phyloP scores from a whole-genome alignment of 2,113 vertebrate genomes.

The Elephantulus edwardii region DNA sequence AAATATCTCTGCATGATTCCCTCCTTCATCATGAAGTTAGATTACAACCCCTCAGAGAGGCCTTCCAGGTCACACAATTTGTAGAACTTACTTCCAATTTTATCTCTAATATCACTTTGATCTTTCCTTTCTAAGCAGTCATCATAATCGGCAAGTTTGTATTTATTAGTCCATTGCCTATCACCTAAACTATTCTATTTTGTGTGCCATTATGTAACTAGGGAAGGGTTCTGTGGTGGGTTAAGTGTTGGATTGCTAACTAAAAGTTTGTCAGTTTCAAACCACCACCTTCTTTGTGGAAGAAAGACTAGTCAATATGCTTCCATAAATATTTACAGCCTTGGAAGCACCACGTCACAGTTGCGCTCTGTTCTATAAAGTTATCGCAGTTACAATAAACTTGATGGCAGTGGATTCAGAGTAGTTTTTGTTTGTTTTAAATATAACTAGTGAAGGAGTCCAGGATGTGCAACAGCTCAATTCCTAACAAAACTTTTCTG shows the following conservation, averaged over 20 bases:
- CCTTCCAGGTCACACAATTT: not conserved
- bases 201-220: too few relatives aligned
- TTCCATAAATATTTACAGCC: not conserved
- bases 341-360: not conserved
- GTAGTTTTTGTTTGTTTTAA: too few relatives aligned
- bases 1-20: accelerated
- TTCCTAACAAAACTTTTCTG: too few relatives aligned
- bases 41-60: not conserved
- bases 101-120: not conserved
- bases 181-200: not conserved
- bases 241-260: not conserved
- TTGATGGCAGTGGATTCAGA: too few relatives aligned
- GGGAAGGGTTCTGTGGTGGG: too few relatives aligned
- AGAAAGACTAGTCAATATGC: not conserved
- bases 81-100: not conserved
- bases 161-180: not conserved
- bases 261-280: not conserved
- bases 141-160: not conserved
- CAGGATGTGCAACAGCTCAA: too few relatives aligned
- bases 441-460: too few relatives aligned
- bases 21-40: not conserved
- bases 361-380: not conserved
- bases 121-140: not conserved
- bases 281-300: not conserved
- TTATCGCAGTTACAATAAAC: too few relatives aligned